These are phyloP conservation scores for Felis catus DNA, from an alignment of 2,113 vertebrate species.

Conservation along the genomic window F.catus_Fca126_mat1.0 CM031424.1:59588501-59589000, in stretches of 20 bases:
- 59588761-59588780: not conserved
- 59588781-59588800: not conserved
- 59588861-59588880: not conserved
- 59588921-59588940: not conserved
- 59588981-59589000: not conserved
- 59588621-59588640: not conserved
- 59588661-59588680: not conserved
- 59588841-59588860: not conserved
- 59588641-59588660: not conserved
- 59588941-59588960: not conserved
- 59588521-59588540: not conserved
- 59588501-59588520: not conserved
- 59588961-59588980: not conserved
- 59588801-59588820: not conserved
- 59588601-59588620: not conserved
- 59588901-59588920: not conserved
- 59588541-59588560: not conserved
- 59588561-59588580: not conserved
- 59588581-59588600: not conserved
- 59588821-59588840: not conserved
- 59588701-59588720: not conserved
- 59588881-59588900: not conserved
- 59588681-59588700: not conserved
- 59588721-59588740: not conserved
- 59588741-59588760: not conserved